These are phyloP conservation scores for Chelonus insularis DNA, from an alignment of 1,140 invertebrate genomes.

Conservation along the genomic window DNA sequence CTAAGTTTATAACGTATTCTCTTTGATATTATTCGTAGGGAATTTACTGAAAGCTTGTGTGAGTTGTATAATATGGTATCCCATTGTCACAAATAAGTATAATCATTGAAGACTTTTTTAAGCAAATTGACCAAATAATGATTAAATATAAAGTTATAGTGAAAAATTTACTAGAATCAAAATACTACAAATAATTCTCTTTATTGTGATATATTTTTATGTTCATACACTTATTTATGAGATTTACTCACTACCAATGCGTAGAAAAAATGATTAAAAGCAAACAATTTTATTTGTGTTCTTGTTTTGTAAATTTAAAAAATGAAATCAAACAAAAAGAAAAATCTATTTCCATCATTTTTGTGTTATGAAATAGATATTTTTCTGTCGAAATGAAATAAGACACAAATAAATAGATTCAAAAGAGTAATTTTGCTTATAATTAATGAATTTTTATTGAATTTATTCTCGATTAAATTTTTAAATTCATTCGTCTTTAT, in stretches of 20 bases:
- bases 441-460: too few species aligned
- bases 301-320: neutral
- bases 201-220: slow-evolving; percentile 42
- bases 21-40: slow-evolving; percentile 37
- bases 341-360: too few species aligned
- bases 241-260: slow-evolving; percentile 42
- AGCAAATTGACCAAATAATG: slow-evolving; percentile 24
- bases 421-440: too few species aligned
- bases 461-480: too few species aligned
- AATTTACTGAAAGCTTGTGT: slow-evolving; percentile 15
- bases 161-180: too few species aligned
- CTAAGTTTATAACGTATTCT: slow-evolving; percentile 43
- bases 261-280: slow-evolving; percentile 58
- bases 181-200: too few species aligned
- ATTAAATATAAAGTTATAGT: too few species aligned
- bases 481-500: too few species aligned
- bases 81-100: slow-evolving; percentile 28
- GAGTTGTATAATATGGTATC: slow-evolving; percentile 14
- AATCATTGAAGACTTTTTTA: slow-evolving; percentile 1
- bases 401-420: too few species aligned
- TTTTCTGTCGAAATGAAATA: too few species aligned
- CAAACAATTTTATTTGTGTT: slow-evolving; percentile 41
- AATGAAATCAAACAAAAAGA: too few species aligned
- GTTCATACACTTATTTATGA: slow-evolving; percentile 57
- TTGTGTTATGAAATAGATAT: too few species aligned